Conservation (phyloP, 2,888 invertebrate species). For the Apoda limacodes region DNA sequence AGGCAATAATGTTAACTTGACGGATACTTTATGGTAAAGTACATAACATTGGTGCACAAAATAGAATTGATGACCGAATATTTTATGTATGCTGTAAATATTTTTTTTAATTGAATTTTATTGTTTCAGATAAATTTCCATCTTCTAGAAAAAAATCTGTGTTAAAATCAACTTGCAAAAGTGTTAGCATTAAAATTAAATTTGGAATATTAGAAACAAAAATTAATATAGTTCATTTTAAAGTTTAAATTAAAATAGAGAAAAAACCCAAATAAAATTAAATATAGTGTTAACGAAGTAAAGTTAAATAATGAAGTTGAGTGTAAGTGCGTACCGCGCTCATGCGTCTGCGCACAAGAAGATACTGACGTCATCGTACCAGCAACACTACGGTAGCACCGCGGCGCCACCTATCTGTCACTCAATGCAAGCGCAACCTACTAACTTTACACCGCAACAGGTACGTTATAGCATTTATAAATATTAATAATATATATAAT, state of each 20-base stretch:
- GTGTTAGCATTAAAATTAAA: background rate
- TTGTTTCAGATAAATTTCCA: too few relatives aligned
- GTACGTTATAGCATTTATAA: too few relatives aligned
- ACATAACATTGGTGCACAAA: too few relatives aligned
- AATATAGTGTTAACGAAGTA: background rate
- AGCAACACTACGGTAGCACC: conserved; percentile 83
- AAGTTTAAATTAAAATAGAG: background rate
- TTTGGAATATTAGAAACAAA: background rate
- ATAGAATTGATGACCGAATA: too few relatives aligned
- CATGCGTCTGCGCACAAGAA: conserved; percentile 91
- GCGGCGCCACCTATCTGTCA: conserved; percentile 72
- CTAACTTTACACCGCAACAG: conserved; percentile 53
- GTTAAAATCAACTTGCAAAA: too few relatives aligned
- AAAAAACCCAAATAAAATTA: background rate
- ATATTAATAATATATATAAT: too few relatives aligned
- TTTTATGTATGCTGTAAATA: too few relatives aligned
- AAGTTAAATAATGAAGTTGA: conserved; percentile 77
- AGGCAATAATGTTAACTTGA: too few relatives aligned
- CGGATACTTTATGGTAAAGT: too few relatives aligned
- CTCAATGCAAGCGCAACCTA: conserved; percentile 49
- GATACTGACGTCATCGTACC: conserved; percentile 82
- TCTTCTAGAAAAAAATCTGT: too few relatives aligned
- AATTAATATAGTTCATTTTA: background rate
- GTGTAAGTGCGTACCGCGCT: conserved; percentile 89
- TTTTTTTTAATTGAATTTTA: too few relatives aligned